Evolutionary conservation across 2,113 vertebrate genomes (phyloP).

Genomic region (Pandion haliaetus): DNA sequence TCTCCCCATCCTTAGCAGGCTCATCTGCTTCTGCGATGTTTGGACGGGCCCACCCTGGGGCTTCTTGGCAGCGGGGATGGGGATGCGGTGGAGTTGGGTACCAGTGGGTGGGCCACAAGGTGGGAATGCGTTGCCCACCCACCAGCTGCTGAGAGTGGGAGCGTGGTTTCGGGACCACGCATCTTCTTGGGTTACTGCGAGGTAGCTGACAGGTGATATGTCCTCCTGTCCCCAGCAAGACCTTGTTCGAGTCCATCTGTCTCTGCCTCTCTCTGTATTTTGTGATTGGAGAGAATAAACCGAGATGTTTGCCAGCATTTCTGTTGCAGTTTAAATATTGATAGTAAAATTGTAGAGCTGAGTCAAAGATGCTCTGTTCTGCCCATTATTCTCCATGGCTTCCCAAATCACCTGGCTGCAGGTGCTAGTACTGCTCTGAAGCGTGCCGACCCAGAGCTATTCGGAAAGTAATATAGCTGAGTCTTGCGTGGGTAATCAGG

Average conservation of each 20-base stretch:
- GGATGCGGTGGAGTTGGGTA: neutral
- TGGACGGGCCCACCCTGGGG: neutral
- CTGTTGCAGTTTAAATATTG: neutral
- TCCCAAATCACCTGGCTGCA: neutral
- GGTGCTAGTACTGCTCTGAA: neutral
- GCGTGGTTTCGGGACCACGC: neutral
- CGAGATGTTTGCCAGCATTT: accelerated
- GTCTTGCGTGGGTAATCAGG: neutral
- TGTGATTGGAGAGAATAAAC: neutral
- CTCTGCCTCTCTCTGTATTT: neutral
- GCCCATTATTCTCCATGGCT: neutral
- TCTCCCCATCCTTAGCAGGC: neutral
- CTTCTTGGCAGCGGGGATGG: neutral
- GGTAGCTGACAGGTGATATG: neutral
- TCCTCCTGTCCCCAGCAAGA: neutral
- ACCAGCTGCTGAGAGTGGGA: neutral
- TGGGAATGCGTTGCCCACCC: neutral
- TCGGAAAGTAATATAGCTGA: neutral
- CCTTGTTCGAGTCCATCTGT: neutral
- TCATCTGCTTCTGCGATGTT: accelerated
- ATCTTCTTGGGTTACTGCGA: neutral
- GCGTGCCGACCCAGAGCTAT: neutral
- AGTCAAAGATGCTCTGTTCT: neutral
- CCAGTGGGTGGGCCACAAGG: too few relatives aligned
- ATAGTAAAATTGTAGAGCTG: neutral